Conservation (phyloP, 2,888 invertebrate genomes). For the Tetropium fuscum region DNA sequence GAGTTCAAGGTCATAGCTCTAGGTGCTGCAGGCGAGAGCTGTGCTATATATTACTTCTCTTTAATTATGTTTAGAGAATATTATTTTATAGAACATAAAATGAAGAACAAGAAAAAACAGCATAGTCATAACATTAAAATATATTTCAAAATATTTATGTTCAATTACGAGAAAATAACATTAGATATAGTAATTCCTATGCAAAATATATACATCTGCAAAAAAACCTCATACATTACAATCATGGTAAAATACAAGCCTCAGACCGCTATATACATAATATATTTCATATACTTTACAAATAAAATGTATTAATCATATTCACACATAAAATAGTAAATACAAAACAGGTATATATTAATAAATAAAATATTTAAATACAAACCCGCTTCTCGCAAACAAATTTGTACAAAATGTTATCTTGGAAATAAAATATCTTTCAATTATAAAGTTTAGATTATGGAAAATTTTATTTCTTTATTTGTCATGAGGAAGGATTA, state of each 20-base stretch:
- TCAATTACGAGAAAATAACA: constrained; percentile 39
- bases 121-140: constrained; percentile 44
- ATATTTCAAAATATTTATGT: constrained; percentile 38
- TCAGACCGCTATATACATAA: constrained; percentile 43
- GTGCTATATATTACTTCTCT: too few species aligned
- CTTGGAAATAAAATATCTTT: constrained; percentile 27
- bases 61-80: too few species aligned
- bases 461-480: constrained; percentile 32
- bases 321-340: constrained; percentile 30
- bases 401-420: constrained; percentile 48
- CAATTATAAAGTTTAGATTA: constrained; percentile 3
- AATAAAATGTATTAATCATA: constrained; percentile 30
- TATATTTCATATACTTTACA: constrained; percentile 9
- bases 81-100: too few species aligned
- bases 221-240: constrained; percentile 26
- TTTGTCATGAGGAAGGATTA: constrained; percentile 64
- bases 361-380: constrained; percentile 41
- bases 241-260: constrained; percentile 39
- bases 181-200: constrained; percentile 30
- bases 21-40: too few species aligned
- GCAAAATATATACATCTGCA: constrained; percentile 45
- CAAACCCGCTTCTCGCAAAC: constrained; percentile 43
- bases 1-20: too few species aligned
- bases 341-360: constrained; percentile 35
- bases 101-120: constrained; percentile 7